Percentiles rank a stretch among this genome's conserved stretches.
phyloP scores from a whole-genome alignment of 2,888 invertebrate genomes.

The Coelinius sp. region DNA sequence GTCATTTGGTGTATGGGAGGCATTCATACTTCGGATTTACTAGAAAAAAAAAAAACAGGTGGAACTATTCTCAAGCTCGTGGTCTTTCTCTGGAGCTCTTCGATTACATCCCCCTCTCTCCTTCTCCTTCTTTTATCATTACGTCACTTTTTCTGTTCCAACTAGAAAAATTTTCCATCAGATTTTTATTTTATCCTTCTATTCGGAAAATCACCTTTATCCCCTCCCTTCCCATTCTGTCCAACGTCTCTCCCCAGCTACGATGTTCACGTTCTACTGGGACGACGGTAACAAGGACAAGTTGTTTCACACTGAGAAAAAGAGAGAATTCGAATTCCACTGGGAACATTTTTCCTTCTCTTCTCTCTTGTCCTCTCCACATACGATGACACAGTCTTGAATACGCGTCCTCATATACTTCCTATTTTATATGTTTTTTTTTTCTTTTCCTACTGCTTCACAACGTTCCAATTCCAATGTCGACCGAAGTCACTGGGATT shows the following conservation, averaged over 20 bases:
- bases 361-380: conserved; percentile 13
- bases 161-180: not conserved
- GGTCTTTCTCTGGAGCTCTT: conserved; percentile 24
- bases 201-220: not conserved
- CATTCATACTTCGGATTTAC: conserved; percentile 48
- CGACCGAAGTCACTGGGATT: conserved; percentile 10
- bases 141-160: not conserved
- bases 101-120: conserved; percentile 31
- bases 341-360: conserved; percentile 37
- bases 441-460: not conserved
- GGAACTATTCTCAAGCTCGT: conserved; percentile 41
- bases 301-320: conserved; percentile 54
- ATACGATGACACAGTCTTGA: conserved; percentile 17
- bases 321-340: conserved; percentile 40
- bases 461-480: conserved; percentile 1
- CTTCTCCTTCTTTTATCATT: not conserved
- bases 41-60: conserved; percentile 40
- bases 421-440: not conserved
- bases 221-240: not conserved
- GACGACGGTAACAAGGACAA: conserved; percentile 56
- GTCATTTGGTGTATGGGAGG: conserved; percentile 36
- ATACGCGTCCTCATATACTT: conserved; percentile 25
- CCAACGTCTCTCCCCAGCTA: not conserved
- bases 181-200: conserved; percentile 16
- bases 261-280: conserved; percentile 23